Evolutionary conservation across 2,888 invertebrate genomes (phyloP), one percentile per base, ranked within the genome.

Genomic region (Ormyrus thymus): DNA sequence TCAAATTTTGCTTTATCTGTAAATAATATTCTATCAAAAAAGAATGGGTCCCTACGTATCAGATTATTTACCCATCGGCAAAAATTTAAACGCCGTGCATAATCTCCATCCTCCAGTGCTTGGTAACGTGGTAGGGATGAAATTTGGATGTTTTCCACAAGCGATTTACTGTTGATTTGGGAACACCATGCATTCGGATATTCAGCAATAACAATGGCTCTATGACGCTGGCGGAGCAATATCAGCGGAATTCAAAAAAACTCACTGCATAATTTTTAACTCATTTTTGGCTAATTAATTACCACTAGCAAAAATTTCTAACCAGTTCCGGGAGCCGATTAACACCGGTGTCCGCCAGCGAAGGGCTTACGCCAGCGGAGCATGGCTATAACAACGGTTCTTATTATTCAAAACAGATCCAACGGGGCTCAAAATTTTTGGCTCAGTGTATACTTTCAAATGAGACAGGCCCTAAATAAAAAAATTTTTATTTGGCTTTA

Each of bases 61-160:
- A 1, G 56, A 56, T 13, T 56, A 56, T 56, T 56, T 56, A 1
- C 13, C 56, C 56, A 56, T 56, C n/a, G 56, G n/a, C 11, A 56
- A 56, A 56, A 56, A 56, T 56, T 56, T 56, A 56, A 56, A 56
- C 56, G 6, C 56, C 56, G 56, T 1, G 56, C 56, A 56, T 56
- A 56, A 56, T 56, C 13, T 56, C 55, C 55, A 56, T 13, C 56
- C 13, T 56, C 3, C n/a, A 56, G 56, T 56, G 13, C n/a, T n/a
- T 56, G 56, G 1, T 9, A 56, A 56, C 13, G 56, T 56, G 56
- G 56, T 56, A 56, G 56, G 56, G 3, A n/a, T 56, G 4, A 56
- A 56, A 13, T 56, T 56, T 56, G 5, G 56, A 56, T 56, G 56
- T 56, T 56, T 56, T 56, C 56, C 1, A 56, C 56, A 56, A n/a